Evolutionary conservation across 1,140 invertebrate species (phyloP), one percentile per base, ranked within the genome.

Genomic region (Anadara kagoshimensis): DNA sequence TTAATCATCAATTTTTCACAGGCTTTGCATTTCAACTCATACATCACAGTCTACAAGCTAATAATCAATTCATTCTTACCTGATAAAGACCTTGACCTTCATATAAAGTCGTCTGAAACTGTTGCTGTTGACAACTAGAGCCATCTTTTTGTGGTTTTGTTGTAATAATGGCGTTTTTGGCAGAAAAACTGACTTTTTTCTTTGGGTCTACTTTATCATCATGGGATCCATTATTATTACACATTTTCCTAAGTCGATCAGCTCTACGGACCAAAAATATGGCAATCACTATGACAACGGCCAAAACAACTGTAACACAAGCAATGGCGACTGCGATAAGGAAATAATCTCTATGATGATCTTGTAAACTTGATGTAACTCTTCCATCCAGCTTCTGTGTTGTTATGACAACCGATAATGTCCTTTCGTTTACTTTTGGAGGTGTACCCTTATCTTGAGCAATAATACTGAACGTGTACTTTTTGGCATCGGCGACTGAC

Each of bases 261-360:
- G 64, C 69, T 58, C 75, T 51, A 69, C 68, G 67, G 41, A 76
- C 72, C 24, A 76, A 43, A 72, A 58, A 76, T 26, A 76, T 76
- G 59, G 69, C 72, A 24, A 76, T 16, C 47, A 76, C 69, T 45
- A 76, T 76, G 16, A 76, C 69, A 11, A 76, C 49, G 5, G 75
- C 69, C 8, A 76, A 68, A 12, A 76, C 69, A 24, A 63, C 69
- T 14, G 75, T 76, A 12, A 76, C 69, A 64, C 75, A 76, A 51
- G 69, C 54, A 24, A 76, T 72, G 14, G 75, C 69, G 24, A 76
- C 54, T 22, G 69, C 75, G 47, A 76, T 76, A 22, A 76, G 58
- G 47, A 69, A 76, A 76, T 72, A 72, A 20, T 72, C 61, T 44
- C 62, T 62, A 49, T 69, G 24, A 26, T 64, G 64, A 56, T 76